A percentile compares a stretch with the other conserved stretches of the same genome.
phyloP scores from a whole-genome alignment of 2,797 vertebrate genomes.

The Columba guinea region DNA sequence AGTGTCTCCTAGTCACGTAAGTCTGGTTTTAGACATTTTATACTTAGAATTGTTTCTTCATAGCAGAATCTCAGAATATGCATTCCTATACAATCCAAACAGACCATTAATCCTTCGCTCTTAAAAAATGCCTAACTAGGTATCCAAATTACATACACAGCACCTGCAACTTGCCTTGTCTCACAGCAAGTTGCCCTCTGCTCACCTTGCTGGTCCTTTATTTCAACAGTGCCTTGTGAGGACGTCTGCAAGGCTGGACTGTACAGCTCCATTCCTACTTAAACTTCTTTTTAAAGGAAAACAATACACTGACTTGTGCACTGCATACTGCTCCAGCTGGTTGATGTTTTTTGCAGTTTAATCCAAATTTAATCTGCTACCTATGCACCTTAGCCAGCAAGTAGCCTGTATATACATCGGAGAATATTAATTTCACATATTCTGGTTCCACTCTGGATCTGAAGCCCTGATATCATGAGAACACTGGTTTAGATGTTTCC shows the following conservation, averaged over 20 bases:
- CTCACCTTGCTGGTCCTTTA: background rate
- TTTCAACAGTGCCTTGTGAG: background rate
- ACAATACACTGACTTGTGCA: background rate
- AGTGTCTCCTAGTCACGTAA: background rate
- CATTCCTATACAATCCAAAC: background rate
- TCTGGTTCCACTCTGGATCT: background rate
- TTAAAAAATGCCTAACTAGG: background rate
- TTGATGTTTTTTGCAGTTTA: background rate
- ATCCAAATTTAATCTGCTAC: background rate
- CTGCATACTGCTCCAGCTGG: background rate
- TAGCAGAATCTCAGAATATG: background rate
- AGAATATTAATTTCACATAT: background rate
- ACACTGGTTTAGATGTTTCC: background rate
- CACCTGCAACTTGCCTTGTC: background rate
- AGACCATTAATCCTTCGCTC: background rate
- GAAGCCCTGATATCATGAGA: background rate
- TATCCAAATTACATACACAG: background rate
- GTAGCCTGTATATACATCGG: background rate
- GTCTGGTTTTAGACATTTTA: background rate
- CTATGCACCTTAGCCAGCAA: background rate
- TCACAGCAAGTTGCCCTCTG: background rate
- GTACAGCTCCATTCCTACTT: background rate
- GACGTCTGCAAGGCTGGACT: background rate
- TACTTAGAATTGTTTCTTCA: background rate
- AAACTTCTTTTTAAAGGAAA: background rate